Evolutionary conservation across 30 jellyfish, hydroid and myxozoan species (phyloP), one percentile per base, ranked within the genome.

Genomic region (Hydractinia echinata): DNA sequence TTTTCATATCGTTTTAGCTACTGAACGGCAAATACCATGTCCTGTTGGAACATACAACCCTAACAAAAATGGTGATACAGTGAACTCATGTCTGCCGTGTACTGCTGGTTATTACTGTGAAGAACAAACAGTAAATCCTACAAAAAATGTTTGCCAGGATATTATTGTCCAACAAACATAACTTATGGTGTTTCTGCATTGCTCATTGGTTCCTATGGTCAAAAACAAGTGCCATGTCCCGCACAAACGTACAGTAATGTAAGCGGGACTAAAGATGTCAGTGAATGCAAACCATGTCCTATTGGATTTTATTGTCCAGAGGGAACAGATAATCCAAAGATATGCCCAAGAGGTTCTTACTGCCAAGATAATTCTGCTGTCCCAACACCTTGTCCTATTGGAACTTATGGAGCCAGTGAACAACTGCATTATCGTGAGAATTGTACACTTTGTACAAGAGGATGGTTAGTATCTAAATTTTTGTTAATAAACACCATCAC

Each of bases 41-140:
- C 99, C 99, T 14, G 96, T 85, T 72, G 99, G 99, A 21, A 94
- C 99, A 16, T 94, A 66, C 93, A 94, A 94, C 90, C 82, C 94
- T 9, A 84, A 84, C 16, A 89, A 82, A 67, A 86, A 83, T 58
- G 99, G 99, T 14, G 88, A 79, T 52, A 72, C 95, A 61, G 69
- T 88, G 50, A 83, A 77, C 18, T 89, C 96, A 39, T 94, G 99
- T 82, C 79, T 73, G 67, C 99, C 99, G 9, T 94, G 99, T 85
- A 82, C 95, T 9, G 88, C 96, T 61, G 99, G 99, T 10, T 94
- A 67, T 70, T 94, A 94, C 89, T 94, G 99, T 62, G 67, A 73
- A 67, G 97, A 94, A 55, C 81, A 81, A 81, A 94, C 99, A 11
- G 72, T 84, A 67, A 81, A 89, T 1, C 99, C 97, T 51, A 79